Evolutionary conservation across 2,888 invertebrate genomes (phyloP), one percentile per base, ranked within the genome.

Genomic region (Drosophila macrospina): DNA sequence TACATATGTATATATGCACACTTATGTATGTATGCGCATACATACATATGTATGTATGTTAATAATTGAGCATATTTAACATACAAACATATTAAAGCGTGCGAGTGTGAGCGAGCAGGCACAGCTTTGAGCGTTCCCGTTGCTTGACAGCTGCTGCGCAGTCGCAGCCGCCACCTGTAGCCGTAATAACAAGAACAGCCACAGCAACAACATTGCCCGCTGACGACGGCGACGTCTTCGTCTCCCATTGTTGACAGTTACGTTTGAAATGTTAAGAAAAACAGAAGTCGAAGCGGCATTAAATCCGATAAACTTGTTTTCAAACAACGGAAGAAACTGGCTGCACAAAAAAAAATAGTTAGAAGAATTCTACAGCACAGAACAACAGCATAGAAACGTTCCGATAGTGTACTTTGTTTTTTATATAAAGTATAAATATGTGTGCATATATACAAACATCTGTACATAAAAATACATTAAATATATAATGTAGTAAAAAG

Each of bases 231-330:
- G 37, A 20, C 59, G 54, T 74, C 81, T 57, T 64, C 57, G 50
- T 62, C 67, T 76, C 60, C 65, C 51, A 85, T 78, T 85, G 88
- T 87, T 87, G 87, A 71, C 88, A 83, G 88, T 85, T 83, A 87
- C 82, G 86, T 87, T 83, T 81, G 62, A 81, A 87, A 83, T 76
- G 75, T 48, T 62, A 60, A 68, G 78, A 78, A 68, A 80, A 78
- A 64, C 78, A 80, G 69, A 83, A 80, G 66, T 66, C 69, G 34
- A 42, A 83, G 74, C 64, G 62, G 73, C 74, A 77, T 59, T 51
- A 73, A 76, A 76, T 65, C 55, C 61, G 60, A 61, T 64, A 86
- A 81, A 81, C 84, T 83, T 55, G 81, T 84, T 84, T 57, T 78
- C 56, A 66, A 64, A 54, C 78, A 86, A 84, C 82, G 83, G 73